Base-by-base conservation (phyloP, 2,888 invertebrate genomes). In the Plemyria rubiginata region DNA sequence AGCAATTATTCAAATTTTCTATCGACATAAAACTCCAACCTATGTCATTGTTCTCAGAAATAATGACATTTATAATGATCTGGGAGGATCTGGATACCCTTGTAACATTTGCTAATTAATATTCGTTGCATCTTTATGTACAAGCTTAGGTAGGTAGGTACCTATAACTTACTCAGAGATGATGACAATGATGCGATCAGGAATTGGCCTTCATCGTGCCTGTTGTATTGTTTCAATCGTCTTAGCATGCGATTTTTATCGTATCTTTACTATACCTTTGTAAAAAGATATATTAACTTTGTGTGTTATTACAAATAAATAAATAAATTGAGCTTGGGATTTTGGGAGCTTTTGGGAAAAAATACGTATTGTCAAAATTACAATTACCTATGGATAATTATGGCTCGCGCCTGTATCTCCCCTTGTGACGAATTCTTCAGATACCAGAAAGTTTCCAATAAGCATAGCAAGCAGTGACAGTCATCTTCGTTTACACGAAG, bases 81-180 rank as follows among this genome's bases (percentile, higher is more conserved):
- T n/a, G n/a, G 12, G n/a, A 22, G 22, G 22, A 22, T 22, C 9
- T 16, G 43, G 22, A 45, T 36, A 46, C 12, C 45, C 64, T 56
- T 60, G 56, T 60, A 64, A 45, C 45, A 56, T 57, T 64, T 56
- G 40, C 22, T 32, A 28, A 60, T 52, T 50, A 53, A 48, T 40
- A 46, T 40, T 56, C 13, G 29, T n/a, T 28, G 32, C 1, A 32
- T 32, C 32, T 32, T 6, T 32, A 32, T 32, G n/a, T n/a, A n/a
- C n/a, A 32, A 32, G 6, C 8, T 32, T 8, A 32, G 32, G 32
- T 32, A 29, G 5, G 0, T 0, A 32, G 3, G 22, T 32, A 32
- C 7, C 7, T 32, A 32, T 52, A 45, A 40, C 11, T 38, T 45
- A 45, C 16, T 45, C 16, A 16, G 16, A 7, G 13, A 43, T 38